These are phyloP conservation scores for Orussus abietinus DNA, from an alignment of 1,140 invertebrate genomes.

Conservation along the genomic window DNA sequence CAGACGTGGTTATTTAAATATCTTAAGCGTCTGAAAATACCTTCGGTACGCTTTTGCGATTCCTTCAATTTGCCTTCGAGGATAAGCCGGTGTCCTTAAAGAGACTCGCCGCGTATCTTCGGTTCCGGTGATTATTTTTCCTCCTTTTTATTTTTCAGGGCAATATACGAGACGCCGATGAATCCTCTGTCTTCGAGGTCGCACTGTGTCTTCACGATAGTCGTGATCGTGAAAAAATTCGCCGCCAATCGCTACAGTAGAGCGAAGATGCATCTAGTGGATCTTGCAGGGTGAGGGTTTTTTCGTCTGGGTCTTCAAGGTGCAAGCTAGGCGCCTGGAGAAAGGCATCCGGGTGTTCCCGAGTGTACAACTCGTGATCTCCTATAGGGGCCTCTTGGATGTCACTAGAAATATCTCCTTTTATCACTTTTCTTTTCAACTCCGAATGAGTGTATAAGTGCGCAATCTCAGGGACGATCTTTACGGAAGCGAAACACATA, in stretches of 20 bases:
- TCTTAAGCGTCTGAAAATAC: neutral
- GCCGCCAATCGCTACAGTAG: conserved; percentile 51
- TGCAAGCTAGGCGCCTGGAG: no score
- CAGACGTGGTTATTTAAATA: neutral
- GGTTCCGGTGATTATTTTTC: neutral
- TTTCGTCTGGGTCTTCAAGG: no score
- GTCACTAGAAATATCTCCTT: no score
- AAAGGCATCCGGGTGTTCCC: no score
- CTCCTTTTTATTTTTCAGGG: conserved; percentile 40
- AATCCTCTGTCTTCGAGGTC: conserved; percentile 65
- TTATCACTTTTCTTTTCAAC: conserved; percentile 26
- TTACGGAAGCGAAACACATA: conserved; percentile 64
- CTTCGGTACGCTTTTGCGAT: no score
- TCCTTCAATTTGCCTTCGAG: no score
- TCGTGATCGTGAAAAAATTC: conserved; percentile 53
- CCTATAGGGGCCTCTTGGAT: no score
- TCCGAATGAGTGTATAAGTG: conserved; percentile 53
- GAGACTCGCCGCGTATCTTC: conserved; percentile 1
- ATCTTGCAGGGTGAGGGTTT: conserved; percentile 61
- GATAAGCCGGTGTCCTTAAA: no score
- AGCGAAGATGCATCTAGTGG: conserved; percentile 64
- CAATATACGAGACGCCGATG: conserved; percentile 64
- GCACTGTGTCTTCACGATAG: conserved; percentile 66
- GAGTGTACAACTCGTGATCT: no score
- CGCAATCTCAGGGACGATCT: conserved; percentile 50